phyloP scores from a whole-genome alignment of 1,140 invertebrate species.

The Procambarus virginalis region DNA sequence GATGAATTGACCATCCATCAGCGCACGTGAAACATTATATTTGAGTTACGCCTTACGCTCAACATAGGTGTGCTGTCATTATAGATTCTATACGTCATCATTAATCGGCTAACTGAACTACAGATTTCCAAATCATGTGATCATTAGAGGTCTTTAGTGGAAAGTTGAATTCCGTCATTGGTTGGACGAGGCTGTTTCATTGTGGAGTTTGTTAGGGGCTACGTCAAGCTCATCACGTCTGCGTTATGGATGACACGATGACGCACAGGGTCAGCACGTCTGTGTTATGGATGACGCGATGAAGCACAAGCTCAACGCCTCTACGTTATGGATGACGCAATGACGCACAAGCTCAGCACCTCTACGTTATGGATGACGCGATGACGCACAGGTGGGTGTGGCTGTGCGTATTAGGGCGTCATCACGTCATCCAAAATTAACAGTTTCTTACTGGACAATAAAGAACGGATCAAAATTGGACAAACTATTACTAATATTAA shows the following conservation, averaged over 20 bases:
- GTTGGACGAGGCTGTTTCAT: background rate
- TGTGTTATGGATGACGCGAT: too few relatives aligned
- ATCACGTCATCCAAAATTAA: too few relatives aligned
- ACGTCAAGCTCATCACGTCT: background rate
- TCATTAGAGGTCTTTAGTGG: constrained; percentile 4
- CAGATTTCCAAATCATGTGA: background rate
- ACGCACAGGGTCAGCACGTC: background rate
- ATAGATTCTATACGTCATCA: background rate
- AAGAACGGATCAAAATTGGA: too few relatives aligned
- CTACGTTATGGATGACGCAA: too few relatives aligned
- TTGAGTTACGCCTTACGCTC: background rate
- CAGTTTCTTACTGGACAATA: too few relatives aligned
- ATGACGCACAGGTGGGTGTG: too few relatives aligned
- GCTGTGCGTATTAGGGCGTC: too few relatives aligned
- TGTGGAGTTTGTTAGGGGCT: background rate
- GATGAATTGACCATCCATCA: background rate
- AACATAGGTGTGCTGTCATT: background rate
- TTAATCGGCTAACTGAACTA: background rate
- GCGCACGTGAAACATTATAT: background rate
- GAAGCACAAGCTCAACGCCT: too few relatives aligned
- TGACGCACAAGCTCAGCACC: too few relatives aligned
- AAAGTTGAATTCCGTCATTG: constrained; percentile 5
- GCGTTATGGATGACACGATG: background rate
- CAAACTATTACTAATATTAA: too few relatives aligned
- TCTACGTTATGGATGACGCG: too few relatives aligned